phyloP scores from a whole-genome alignment of 2,113 vertebrate genomes.

The Talpa occidentalis region DNA sequence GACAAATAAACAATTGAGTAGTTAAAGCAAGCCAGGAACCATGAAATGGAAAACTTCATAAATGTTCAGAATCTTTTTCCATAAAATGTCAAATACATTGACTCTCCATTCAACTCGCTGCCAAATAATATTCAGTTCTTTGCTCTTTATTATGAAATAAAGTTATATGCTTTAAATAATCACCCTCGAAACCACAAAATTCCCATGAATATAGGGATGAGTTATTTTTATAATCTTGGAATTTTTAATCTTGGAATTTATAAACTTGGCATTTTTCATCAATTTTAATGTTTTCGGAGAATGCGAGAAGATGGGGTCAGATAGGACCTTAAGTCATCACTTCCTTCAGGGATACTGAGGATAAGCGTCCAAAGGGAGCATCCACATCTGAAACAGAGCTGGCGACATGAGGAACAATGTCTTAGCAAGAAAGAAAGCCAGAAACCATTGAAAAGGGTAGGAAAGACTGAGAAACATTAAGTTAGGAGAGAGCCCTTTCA shows the following conservation, averaged over 20 bases:
- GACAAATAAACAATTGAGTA: neutral
- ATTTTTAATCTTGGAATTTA: too few species aligned
- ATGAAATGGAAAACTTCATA: neutral
- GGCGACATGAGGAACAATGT: too few species aligned
- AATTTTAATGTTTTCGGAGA: neutral
- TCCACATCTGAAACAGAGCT: too few species aligned
- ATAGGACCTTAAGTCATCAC: too few species aligned
- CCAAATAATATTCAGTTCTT: constrained; percentile 3
- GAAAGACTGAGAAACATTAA: too few species aligned
- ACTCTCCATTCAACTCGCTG: neutral
- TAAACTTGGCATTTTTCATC: neutral
- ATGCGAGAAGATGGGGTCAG: too few species aligned
- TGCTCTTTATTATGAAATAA: neutral
- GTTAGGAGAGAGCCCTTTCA: too few species aligned
- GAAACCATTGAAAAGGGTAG: too few species aligned
- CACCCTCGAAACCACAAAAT: constrained; percentile 14
- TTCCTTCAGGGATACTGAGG: too few species aligned
- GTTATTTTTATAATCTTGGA: neutral
- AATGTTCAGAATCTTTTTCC: neutral
- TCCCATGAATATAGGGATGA: neutral
- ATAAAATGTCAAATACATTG: neutral
- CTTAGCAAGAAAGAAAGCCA: too few species aligned
- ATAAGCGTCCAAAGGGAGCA: too few species aligned
- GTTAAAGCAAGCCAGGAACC: neutral
- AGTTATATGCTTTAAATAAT: constrained; percentile 30